Evolutionary conservation across 2,113 vertebrate species (phyloP), one percentile per base, ranked within the genome.

Genomic region (Albula goreensis): DNA sequence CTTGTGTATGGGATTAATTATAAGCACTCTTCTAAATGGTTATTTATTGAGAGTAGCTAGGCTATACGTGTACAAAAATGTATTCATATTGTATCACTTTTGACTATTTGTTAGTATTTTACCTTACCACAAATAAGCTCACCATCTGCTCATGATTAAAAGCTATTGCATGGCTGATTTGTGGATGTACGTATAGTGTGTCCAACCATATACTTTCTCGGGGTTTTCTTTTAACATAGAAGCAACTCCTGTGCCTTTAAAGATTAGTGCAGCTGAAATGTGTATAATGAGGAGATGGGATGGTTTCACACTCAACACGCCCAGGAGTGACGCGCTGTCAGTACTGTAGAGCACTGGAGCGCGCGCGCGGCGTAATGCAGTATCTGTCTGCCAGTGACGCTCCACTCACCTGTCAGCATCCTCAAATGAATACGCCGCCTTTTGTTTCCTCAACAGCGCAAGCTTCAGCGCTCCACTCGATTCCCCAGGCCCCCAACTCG

Each of bases 331-430:
- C 81, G 5, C n/a, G 41, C 57, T 50, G 57, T 83, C 82, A 70
- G 31, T 3, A 15, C 53, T 15, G 56, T 15, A 5, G 25, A 49
- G 25, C 48, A 63, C 53, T 5, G 81, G 12, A 5, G 50, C 17
- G 19, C 52, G 11, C 17, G 17, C 15, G 70, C 31, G n/a, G 22
- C 31, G 51, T 4, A 2, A 25, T 80, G 41, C 10, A 85, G 81
- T 22, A n/a, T 60, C 50, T 74, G 57, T 53, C 81, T 86, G 85
- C 89, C 85, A 83, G 89, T 90, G 88, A 94, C 86, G 79, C 83
- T 85, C 90, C 91, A 91, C 93, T 94, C 92, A 94, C 91, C 93
- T 90, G 91, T 94, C 95, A 93, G 90, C 91, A 91, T 93, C 90
- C 88, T 93, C 92, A 92, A 90, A 86, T 85, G 87, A 87, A 92